These are phyloP conservation scores for Stichodactyla mertensii DNA, from an alignment of 64 coral and sea anemone genomes.

Conservation along the genomic window DNA sequence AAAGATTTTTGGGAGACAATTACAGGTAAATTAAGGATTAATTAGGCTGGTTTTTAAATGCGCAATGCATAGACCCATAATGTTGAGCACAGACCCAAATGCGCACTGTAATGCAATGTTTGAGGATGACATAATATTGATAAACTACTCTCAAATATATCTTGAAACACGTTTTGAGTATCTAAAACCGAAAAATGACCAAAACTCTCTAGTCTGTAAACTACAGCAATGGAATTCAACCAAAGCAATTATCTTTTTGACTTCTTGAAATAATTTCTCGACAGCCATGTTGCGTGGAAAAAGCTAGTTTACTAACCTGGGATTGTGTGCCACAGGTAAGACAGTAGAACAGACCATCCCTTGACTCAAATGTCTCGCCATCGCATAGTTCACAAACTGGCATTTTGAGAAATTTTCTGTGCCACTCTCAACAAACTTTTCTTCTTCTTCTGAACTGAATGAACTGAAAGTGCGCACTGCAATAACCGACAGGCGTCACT, in stretches of 20 bases:
- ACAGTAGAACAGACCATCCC: constrained; percentile 10
- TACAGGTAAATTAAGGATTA: neutral
- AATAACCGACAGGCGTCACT: constrained; percentile 1
- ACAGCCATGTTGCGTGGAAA: neutral
- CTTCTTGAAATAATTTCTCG: no score
- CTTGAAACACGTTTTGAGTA: no score
- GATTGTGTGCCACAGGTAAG: constrained; percentile 18
- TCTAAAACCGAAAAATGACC: no score
- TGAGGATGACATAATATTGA: no score
- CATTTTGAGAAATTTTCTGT: neutral
- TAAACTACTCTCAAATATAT: no score
- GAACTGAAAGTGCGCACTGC: neutral
- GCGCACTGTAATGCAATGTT: neutral
- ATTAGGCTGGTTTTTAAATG: neutral
- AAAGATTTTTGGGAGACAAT: no score
- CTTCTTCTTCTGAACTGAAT: neutral
- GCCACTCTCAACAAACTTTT: neutral
- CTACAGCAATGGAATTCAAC: no score
- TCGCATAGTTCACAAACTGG: constrained; percentile 31
- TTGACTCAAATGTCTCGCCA: constrained; percentile 18
- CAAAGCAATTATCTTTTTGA: no score
- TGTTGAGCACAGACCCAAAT: no score
- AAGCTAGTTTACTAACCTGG: neutral
- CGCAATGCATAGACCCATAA: neutral
- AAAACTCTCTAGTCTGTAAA: no score